Base-by-base conservation (phyloP, 2,113 vertebrate genomes). In the Copsychus sechellarum region DNA sequence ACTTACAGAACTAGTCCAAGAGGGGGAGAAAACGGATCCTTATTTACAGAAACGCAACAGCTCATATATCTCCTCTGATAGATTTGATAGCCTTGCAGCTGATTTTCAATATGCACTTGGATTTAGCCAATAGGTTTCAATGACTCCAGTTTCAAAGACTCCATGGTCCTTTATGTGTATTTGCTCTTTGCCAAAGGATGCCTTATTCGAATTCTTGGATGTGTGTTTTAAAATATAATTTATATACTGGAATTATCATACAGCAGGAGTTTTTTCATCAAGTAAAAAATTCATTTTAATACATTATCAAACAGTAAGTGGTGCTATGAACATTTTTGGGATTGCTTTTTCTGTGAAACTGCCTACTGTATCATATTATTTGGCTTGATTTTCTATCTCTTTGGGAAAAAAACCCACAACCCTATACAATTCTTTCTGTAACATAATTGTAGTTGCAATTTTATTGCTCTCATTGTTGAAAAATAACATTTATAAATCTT, bases 271-370 rank as follows among this genome's bases (percentile, higher is more conserved):
- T 67, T 36, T 33, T 1, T 38, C 31, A 71, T 45, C 24, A 64
- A 60, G 18, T 77, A 51, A 1, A 5, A 36, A 67, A 77, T 14
- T 51, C 0, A 0, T 47, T 79, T 89, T 43, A 48, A 28, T 60
- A 42, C 14, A 19, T 40, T 72, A 58, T 13, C 33, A 79, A 91
- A 50, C 3, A 48, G 33, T 25, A 61, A 36, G 15, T 88, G 34
- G 3, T 54, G 21, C 5, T 48, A 24, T 36, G 36, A 72, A 50
- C 16, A 42, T 65, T 81, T 51, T 43, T 29, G 8, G 9, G 16
- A 85, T 26, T 69, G 5, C 5, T 76, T 70, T 57, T 67, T 73
- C 48, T 60, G 20, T 81, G 70, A 86, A 87, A 62, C 42, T 87
- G 57, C 14, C 12, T 82, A 84, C 69, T 87, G 23, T 29, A 42